phyloP scores from a whole-genome alignment of 1,140 invertebrate species.

The Aphidius ervi region DNA sequence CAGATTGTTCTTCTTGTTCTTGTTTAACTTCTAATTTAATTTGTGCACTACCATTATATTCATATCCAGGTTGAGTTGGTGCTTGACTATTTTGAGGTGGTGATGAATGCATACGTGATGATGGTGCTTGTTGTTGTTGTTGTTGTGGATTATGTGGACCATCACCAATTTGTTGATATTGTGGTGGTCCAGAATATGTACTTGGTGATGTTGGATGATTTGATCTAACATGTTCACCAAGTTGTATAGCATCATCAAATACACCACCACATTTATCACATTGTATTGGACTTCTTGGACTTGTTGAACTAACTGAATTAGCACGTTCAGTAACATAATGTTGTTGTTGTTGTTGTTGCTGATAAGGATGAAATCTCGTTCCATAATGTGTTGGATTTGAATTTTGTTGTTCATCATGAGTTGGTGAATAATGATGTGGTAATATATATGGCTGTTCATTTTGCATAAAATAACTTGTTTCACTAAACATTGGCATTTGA shows the following conservation, averaged over 20 bases:
- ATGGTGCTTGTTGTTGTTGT: conserved; percentile 19
- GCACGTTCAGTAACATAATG: conserved; percentile 53
- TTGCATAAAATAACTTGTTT: conserved; percentile 38
- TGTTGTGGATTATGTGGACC: conserved; percentile 30
- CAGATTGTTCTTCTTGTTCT: conserved; percentile 67
- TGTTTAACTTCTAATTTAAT: conserved; percentile 56
- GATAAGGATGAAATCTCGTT: conserved; percentile 44
- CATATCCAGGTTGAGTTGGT: conserved; percentile 43
- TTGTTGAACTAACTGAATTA: conserved; percentile 61
- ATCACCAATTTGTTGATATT: conserved; percentile 37
- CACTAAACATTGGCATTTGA: conserved; percentile 34
- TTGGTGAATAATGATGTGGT: conserved; percentile 38
- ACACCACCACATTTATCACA: conserved; percentile 78
- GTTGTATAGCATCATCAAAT: conserved; percentile 65
- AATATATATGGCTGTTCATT: conserved; percentile 38
- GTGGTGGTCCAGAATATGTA: conserved; percentile 37
- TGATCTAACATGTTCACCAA: conserved; percentile 67
- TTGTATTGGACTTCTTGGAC: conserved; percentile 64
- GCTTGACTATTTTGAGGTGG: conserved; percentile 29
- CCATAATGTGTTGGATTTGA: conserved; percentile 20
- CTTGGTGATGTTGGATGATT: conserved; percentile 61
- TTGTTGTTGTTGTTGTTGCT: conserved; percentile 56
- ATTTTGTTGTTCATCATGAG: conserved; percentile 31
- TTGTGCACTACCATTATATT: conserved; percentile 41
- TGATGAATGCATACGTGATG: conserved; percentile 28